Evolutionary conservation across 2,113 vertebrate genomes (phyloP).

Genomic region (Gallinago media): DNA sequence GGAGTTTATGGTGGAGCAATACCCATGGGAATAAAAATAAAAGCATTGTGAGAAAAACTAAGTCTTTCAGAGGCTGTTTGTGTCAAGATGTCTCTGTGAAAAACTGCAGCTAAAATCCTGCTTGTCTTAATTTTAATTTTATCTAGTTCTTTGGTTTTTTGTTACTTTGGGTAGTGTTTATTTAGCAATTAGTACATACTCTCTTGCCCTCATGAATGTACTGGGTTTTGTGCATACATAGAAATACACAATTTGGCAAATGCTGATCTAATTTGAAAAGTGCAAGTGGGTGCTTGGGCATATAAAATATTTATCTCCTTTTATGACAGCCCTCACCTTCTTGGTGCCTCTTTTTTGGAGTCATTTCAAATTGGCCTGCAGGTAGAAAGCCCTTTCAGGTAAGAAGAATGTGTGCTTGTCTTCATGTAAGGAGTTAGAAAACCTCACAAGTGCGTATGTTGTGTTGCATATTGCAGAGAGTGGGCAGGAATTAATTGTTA

Average conservation of each 20-base stretch:
- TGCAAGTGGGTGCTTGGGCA: neutral
- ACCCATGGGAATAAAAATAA: neutral
- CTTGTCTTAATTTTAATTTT: neutral
- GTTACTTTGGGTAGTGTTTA: neutral
- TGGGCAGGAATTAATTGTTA: neutral
- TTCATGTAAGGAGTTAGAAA: neutral
- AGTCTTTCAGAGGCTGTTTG: neutral
- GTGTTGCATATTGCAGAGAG: neutral
- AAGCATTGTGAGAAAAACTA: neutral
- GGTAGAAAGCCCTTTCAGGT: neutral
- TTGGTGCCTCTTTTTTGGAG: neutral
- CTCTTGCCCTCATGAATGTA: neutral
- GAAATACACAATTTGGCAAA: neutral
- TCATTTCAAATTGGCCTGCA: neutral
- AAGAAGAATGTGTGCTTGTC: neutral
- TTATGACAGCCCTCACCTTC: neutral
- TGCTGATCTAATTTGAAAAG: neutral
- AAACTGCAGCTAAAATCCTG: neutral
- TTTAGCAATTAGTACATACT: neutral
- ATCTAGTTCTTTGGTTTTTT: neutral
- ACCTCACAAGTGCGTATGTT: accelerated
- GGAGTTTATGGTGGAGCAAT: neutral
- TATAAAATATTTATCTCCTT: neutral
- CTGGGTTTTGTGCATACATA: neutral
- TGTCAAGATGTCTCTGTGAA: neutral